Base-by-base conservation (phyloP, 2,888 invertebrate genomes). In the Pyralis farinalis region DNA sequence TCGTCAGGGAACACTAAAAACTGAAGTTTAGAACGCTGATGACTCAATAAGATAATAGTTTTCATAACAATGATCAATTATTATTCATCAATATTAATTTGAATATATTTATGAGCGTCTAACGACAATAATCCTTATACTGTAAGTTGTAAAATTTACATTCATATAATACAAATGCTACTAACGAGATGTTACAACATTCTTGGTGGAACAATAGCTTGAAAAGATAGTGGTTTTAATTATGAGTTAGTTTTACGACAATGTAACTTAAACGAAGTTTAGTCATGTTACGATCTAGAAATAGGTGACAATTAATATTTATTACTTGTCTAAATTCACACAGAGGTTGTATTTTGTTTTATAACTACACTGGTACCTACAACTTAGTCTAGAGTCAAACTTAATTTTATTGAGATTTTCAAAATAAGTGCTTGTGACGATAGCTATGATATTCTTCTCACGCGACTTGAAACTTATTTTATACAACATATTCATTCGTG, bases 41-140 rank as follows among this genome's bases (percentile, higher is more conserved):
- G 53, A 47, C 51, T 58, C 49, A 53, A 53, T 53, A 52, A 51
- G 53, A 55, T 55, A 55, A 54, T 53, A 46, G 40, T 29, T 40
- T 32, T 42, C 49, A 39, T 51, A 56, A 55, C 54, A 58, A 58
- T 53, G 56, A 55, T 53, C 56, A 56, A 58, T 58, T 53, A 58
- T 47, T 52, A 56, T 55, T 52, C 52, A 56, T 55, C 55, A 58
- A 55, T 55, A 58, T 52, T 53, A 55, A 58, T 58, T 55, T 52
- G 44, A 53, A 54, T 51, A 41, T 45, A 37, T 33, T 34, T 11
- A 16, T 27, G 0, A 28, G 12, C 34, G 43, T 3, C 22, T 30
- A 12, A 44, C 34, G 38, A 16, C 33, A 10, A 22, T 25, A 7
- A 25, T 12, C 47, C 39, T 31, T 46, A 46, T 42, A 25, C 12